A percentile compares a stretch with the other conserved stretches of the same genome.
phyloP scores from a whole-genome alignment of 1,140 invertebrate species.

The Philotrypesis tridentata region DNA sequence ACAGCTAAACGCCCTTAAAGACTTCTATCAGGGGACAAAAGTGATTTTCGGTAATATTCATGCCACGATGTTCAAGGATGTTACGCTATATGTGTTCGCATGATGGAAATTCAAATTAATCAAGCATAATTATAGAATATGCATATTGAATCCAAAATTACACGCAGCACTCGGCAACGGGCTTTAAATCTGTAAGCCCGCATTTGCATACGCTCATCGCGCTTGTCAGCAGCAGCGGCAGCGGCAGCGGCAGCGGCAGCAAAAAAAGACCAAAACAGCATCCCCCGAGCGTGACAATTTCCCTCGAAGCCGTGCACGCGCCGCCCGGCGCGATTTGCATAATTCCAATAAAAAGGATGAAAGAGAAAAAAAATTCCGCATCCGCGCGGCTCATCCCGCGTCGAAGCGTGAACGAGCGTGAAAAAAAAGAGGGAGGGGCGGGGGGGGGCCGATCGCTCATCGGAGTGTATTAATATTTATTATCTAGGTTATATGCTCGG shows the following conservation, averaged over 20 bases:
- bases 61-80: too few species aligned
- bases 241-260: too few species aligned
- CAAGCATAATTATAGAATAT: too few species aligned
- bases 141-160: neutral
- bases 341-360: conserved; percentile 45
- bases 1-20: too few species aligned
- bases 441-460: neutral
- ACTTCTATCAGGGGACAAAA: too few species aligned
- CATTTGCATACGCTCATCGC: neutral
- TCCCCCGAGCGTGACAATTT: conserved; percentile 11
- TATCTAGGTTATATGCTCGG: conserved; percentile 25
- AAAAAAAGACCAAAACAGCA: neutral
- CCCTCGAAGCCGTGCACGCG: conserved; percentile 16
- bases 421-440: too few species aligned
- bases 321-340: conserved; percentile 26
- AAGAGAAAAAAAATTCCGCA: neutral
- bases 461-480: conserved; percentile 43
- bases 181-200: neutral
- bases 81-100: too few species aligned
- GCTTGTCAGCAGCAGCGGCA: too few species aligned
- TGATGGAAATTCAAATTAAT: too few species aligned
- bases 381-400: neutral
- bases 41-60: too few species aligned
- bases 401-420: neutral
- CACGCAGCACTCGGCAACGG: neutral